Conservation (phyloP, 2,888 invertebrate genomes). For the Bellardia bayeri region DNA sequence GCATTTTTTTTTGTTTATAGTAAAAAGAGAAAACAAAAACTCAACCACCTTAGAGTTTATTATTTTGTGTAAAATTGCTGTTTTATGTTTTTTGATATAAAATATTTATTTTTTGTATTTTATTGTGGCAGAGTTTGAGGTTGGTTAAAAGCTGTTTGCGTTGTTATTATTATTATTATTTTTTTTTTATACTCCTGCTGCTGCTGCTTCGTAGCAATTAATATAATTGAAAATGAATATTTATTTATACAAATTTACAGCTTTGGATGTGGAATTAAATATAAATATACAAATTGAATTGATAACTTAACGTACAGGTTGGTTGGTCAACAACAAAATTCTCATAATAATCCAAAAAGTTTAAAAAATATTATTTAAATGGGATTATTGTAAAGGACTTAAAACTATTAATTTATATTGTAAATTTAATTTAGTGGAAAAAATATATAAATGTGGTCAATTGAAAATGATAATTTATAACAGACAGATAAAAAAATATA, state of each 20-base stretch:
- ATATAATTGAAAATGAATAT: slow-evolving; percentile 69
- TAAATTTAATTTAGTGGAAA: slow-evolving; percentile 59
- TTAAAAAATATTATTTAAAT: slow-evolving; percentile 42
- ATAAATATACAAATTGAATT: slow-evolving; percentile 62
- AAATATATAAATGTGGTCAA: slow-evolving; percentile 43
- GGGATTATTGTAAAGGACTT: slow-evolving; percentile 49
- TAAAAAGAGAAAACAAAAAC: slow-evolving; percentile 11
- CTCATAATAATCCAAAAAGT: slow-evolving; percentile 7
- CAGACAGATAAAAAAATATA: background rate
- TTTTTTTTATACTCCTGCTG: background rate
- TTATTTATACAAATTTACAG: background rate
- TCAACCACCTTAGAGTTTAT: background rate
- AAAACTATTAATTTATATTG: slow-evolving; percentile 61
- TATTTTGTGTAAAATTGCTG: slow-evolving; percentile 15
- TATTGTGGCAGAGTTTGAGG: slow-evolving; percentile 44
- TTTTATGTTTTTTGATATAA: slow-evolving; percentile 49
- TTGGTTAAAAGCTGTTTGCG: slow-evolving; percentile 44
- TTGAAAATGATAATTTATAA: slow-evolving; percentile 55
- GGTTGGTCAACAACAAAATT: slow-evolving; percentile 2
- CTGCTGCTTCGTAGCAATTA: slow-evolving; percentile 56
- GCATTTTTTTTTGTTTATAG: background rate
- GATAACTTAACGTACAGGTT: slow-evolving; percentile 41
- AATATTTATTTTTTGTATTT: slow-evolving; percentile 38
- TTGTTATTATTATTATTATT: too few relatives aligned
- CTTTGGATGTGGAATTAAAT: slow-evolving; percentile 39